Evolutionary conservation across 2,888 invertebrate species (phyloP), one percentile per base, ranked within the genome.

Genomic region (Volucella inanis): DNA sequence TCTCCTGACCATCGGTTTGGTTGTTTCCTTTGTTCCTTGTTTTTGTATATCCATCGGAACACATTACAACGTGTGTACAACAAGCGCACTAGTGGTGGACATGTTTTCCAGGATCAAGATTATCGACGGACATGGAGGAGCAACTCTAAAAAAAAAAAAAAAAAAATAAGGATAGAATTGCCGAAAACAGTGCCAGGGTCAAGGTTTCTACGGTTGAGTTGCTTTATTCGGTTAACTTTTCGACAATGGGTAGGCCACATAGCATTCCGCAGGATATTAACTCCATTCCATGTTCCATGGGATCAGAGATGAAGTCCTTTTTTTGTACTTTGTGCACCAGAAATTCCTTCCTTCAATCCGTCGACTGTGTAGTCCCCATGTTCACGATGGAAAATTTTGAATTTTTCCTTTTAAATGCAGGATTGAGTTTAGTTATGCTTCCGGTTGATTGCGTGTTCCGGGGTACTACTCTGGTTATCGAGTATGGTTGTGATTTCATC

Each of bases 231-330:
- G 31, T 31, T 31, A 4, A 79, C 71, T 84, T 79, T 72, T 75
- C 72, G 80, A 85, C 85, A 80, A 85, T 81, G 85, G 85, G 74
- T 81, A 77, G 71, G 81, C 85, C 85, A 68, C 80, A 85, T 77
- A 85, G 81, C 80, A 85, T 85, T 81, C 85, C 85, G 81, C 85
- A 85, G 85, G 85, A 85, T 85, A 85, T 85, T 85, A 85, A 85
- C 85, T 85, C 80, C 85, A 80, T 85, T 81, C 85, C 85, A 84
- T 47, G 64, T 31, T 31, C 31, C 18, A 68, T 52, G 57, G 52
- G 75, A 80, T 76, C 80, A 67, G 71, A 31, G 31, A 85, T 71
- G 72, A 81, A 68, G 71, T 85, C 47, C 49, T 52, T 74, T 52
- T 64, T 76, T 50, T n/a, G 10, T 31, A 38, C 41, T 43, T 79